phyloP scores from a whole-genome alignment of 2,888 invertebrate genomes.

The Trissoscelio sp. region DNA sequence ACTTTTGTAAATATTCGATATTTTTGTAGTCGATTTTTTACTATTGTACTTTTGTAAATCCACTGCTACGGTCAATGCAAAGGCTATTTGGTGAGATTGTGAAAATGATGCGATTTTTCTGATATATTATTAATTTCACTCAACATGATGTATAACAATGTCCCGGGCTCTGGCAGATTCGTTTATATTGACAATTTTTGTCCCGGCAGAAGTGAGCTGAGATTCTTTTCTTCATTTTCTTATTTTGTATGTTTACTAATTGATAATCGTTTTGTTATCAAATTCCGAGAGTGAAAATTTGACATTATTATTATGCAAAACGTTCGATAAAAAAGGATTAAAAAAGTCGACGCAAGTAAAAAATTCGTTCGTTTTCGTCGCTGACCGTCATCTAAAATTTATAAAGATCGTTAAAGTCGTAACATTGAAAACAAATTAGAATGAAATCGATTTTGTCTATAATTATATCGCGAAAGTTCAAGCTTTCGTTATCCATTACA shows the following conservation, averaged over 20 bases:
- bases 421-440: constrained; percentile 16
- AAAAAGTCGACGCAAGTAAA: constrained; percentile 35
- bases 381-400: neutral
- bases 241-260: neutral
- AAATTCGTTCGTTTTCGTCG: constrained; percentile 31
- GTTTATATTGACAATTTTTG: constrained; percentile 29
- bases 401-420: constrained; percentile 20
- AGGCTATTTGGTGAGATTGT: constrained; percentile 24
- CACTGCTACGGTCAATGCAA: constrained; percentile 31
- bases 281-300: constrained; percentile 17
- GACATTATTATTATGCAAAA: neutral
- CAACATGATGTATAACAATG: constrained; percentile 3
- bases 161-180: constrained; percentile 1
- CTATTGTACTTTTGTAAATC: constrained; percentile 8
- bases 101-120: neutral
- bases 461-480: constrained; percentile 4
- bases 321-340: constrained; percentile 18
- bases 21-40: constrained; percentile 21
- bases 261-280: constrained; percentile 4
- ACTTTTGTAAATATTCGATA: constrained; percentile 16
- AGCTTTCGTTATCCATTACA: constrained; percentile 15
- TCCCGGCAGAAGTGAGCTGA: constrained; percentile 29
- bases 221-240: constrained; percentile 3
- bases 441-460: constrained; percentile 6
- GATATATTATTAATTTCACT: neutral